These are phyloP conservation scores for Tokudaia tokunoshimensis DNA, from an alignment of 2,797 vertebrate genomes.

Conservation along the genomic window DNA sequence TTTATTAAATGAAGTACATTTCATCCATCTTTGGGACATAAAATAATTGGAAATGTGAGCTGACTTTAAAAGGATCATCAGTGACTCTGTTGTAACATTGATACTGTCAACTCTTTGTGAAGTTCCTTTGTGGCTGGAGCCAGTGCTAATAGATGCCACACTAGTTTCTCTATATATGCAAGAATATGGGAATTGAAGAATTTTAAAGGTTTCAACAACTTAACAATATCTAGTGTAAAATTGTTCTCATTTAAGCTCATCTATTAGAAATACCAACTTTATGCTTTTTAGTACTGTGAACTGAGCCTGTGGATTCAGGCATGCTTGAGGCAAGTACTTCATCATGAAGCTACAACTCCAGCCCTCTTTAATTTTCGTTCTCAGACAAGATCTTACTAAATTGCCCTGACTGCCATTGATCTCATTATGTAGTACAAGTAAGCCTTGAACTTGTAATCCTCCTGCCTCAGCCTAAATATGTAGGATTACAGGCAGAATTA, in stretches of 20 bases:
- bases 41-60: background rate
- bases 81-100: background rate
- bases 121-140: background rate
- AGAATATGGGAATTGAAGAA: background rate
- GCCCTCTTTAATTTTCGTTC: background rate
- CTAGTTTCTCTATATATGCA: background rate
- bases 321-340: background rate
- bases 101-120: background rate
- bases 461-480: background rate
- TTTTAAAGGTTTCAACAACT: background rate
- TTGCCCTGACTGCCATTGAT: background rate
- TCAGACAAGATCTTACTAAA: background rate
- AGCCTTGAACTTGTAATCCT: background rate
- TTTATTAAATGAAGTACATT: background rate
- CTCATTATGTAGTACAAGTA: background rate
- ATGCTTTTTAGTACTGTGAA: background rate
- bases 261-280: background rate
- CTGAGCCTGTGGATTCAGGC: no score
- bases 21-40: background rate
- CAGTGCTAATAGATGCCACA: background rate
- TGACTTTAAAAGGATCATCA: background rate
- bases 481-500: background rate
- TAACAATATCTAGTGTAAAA: background rate
- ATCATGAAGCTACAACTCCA: background rate
- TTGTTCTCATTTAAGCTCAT: background rate